Percentiles rank a stretch among this genome's conserved stretches.
Conservation (phyloP, 2,113 vertebrate species). For the Campylorhamphus procurvoides region DNA sequence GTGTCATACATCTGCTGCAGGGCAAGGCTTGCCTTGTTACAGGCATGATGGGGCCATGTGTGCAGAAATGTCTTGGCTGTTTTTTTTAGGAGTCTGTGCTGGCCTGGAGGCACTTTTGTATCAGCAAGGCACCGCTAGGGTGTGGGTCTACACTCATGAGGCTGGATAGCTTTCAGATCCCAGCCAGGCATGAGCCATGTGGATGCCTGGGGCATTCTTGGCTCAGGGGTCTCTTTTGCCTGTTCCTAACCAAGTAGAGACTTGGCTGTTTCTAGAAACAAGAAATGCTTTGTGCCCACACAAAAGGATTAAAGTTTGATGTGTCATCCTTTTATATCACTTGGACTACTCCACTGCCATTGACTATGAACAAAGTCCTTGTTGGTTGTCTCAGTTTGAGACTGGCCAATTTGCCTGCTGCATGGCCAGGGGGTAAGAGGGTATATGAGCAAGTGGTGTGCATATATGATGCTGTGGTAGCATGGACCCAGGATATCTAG, state of each 20-base stretch:
- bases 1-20: neutral
- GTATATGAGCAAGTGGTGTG: neutral
- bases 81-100: neutral
- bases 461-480: neutral
- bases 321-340: neutral
- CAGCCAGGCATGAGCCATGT: neutral
- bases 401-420: neutral
- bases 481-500: neutral
- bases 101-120: neutral
- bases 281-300: neutral
- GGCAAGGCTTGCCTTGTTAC: neutral
- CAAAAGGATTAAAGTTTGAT: neutral
- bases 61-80: neutral
- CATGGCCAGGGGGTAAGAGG: neutral
- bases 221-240: neutral
- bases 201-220: neutral
- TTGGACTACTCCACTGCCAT: neutral
- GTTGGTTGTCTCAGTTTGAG: neutral
- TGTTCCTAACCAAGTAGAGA: neutral
- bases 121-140: neutral
- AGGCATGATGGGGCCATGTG: rapidly evolving
- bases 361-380: neutral
- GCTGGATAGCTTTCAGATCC: neutral
- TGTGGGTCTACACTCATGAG: neutral
- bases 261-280: neutral